phyloP scores from a whole-genome alignment of 1,140 invertebrate species.

The Riptortus pedestris region DNA sequence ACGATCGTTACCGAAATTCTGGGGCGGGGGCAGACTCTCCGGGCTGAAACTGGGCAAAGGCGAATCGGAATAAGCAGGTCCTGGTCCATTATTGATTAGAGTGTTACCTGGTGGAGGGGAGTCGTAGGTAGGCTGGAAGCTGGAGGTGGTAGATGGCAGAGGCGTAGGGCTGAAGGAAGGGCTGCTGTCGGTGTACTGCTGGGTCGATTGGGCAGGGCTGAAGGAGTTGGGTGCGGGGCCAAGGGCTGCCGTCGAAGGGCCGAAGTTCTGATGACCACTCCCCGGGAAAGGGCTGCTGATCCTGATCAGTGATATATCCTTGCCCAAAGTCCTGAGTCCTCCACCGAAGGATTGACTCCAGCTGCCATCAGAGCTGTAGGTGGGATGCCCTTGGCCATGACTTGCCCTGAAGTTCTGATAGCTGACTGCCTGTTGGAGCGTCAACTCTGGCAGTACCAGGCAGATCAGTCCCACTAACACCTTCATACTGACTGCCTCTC shows the following conservation, averaged over 20 bases:
- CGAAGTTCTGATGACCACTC: not conserved
- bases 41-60: not conserved
- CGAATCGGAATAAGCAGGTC: not conserved
- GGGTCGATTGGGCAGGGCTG: not conserved
- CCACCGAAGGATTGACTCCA: conserved; percentile 5
- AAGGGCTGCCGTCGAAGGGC: not conserved
- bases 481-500: conserved; percentile 6
- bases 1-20: not conserved
- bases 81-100: not conserved
- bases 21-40: not conserved
- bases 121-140: not conserved
- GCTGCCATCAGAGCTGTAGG: conserved; percentile 6
- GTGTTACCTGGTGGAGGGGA: not conserved
- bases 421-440: not conserved
- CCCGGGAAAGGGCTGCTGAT: not conserved
- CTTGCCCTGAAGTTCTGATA: conserved; percentile 13
- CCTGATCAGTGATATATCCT: too few species aligned
- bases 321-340: not conserved
- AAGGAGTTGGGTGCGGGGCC: not conserved
- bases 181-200: not conserved
- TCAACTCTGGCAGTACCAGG: not conserved
- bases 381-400: not conserved
- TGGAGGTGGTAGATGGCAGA: not conserved
- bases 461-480: not conserved
- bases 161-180: not conserved